Percentiles rank a stretch among this genome's conserved stretches.
phyloP scores from a whole-genome alignment of 1,140 invertebrate species.

The Potamilus streckersoni region DNA sequence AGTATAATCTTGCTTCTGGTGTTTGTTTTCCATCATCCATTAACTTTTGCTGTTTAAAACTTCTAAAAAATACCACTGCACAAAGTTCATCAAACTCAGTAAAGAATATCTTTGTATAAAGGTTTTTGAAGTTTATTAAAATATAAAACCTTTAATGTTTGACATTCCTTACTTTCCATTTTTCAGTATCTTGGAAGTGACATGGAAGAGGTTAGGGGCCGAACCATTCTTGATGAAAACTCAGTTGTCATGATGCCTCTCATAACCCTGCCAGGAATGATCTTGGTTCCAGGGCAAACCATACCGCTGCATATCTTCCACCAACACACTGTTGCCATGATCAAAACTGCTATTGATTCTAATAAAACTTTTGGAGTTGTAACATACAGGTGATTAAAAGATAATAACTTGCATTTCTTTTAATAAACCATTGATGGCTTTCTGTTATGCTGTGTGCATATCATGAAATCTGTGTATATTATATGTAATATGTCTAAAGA shows the following conservation, averaged over 20 bases:
- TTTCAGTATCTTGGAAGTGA: constrained; percentile 76
- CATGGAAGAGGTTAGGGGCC: constrained; percentile 74
- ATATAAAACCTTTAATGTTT: too few relatives aligned
- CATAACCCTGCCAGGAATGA: constrained; percentile 72
- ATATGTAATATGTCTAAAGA: not conserved
- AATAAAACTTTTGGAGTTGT: constrained; percentile 76
- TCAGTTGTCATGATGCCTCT: constrained; percentile 72
- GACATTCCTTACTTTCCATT: not conserved
- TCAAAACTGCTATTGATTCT: constrained; percentile 70
- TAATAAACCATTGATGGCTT: not conserved
- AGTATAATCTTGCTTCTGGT: too few relatives aligned
- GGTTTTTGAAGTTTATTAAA: too few relatives aligned
- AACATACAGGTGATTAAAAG: constrained; percentile 65
- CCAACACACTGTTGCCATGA: constrained; percentile 71
- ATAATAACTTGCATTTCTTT: not conserved
- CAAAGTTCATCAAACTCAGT: too few relatives aligned
- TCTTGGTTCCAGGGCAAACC: constrained; percentile 80
- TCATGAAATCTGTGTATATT: not conserved
- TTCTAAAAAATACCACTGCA: too few relatives aligned
- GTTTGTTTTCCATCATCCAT: too few relatives aligned
- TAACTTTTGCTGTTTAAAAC: too few relatives aligned
- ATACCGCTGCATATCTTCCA: constrained; percentile 78
- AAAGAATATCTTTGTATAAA: too few relatives aligned
- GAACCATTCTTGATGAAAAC: constrained; percentile 74
- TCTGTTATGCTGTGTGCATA: not conserved